These are phyloP conservation scores for Epinotia demarniana DNA, from an alignment of 2,888 invertebrate species.

Conservation along the genomic window DNA sequence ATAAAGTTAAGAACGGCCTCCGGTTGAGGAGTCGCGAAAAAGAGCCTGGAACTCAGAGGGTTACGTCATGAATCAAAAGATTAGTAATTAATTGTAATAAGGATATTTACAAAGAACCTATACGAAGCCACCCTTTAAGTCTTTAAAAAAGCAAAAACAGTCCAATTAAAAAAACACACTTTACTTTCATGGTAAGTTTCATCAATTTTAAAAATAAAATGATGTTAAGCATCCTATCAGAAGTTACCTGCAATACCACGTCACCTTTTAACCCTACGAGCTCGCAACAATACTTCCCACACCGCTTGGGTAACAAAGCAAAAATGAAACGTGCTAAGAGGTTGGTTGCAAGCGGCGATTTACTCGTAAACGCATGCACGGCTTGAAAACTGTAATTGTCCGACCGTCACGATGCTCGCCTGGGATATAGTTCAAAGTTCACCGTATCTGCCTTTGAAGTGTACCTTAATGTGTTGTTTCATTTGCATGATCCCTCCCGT, in stretches of 20 bases:
- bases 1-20: too few species aligned
- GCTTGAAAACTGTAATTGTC: slow-evolving; percentile 70
- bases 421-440: slow-evolving; percentile 73
- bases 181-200: too few species aligned
- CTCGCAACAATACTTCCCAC: slow-evolving; percentile 16
- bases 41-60: too few species aligned
- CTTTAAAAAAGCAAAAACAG: too few species aligned
- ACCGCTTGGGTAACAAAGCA: slow-evolving; percentile 40
- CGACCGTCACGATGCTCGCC: slow-evolving; percentile 65
- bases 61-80: too few species aligned
- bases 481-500: background rate
- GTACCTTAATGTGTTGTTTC: slow-evolving; percentile 47
- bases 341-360: slow-evolving; percentile 53
- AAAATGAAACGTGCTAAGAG: slow-evolving; percentile 49
- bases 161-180: too few species aligned
- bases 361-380: slow-evolving; percentile 58
- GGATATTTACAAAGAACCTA: too few species aligned
- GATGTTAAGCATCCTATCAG: background rate
- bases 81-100: too few species aligned
- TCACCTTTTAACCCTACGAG: slow-evolving; percentile 17
- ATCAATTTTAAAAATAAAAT: too few species aligned
- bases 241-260: background rate
- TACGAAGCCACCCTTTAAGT: too few species aligned
- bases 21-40: too few species aligned
- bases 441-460: slow-evolving; percentile 59